Evolutionary conservation across 2,113 vertebrate genomes (phyloP).

Genomic region (Ceyx cyanopectus): DNA sequence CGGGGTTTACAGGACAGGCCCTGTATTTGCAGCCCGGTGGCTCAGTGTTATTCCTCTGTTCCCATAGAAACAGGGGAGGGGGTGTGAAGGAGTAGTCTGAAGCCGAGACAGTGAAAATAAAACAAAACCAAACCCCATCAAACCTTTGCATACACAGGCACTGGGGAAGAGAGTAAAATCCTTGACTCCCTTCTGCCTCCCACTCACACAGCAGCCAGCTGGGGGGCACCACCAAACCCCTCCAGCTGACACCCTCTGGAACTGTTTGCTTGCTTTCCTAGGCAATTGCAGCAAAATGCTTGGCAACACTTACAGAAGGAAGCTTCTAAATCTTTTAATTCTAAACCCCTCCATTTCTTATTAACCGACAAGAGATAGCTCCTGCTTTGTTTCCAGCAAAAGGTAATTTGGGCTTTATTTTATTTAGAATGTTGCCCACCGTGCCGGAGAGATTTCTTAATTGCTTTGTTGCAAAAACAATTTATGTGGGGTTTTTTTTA

Average conservation of each 20-base stretch:
- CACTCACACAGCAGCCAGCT: neutral
- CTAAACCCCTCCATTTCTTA: conserved; percentile 54
- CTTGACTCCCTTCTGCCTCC: neutral
- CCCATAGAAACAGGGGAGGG: conserved; percentile 9
- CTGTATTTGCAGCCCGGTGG: neutral
- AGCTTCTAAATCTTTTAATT: conserved; percentile 62
- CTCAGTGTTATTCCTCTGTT: neutral
- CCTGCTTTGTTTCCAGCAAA: conserved; percentile 67
- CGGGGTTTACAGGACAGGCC: neutral
- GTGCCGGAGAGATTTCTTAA: conserved; percentile 66
- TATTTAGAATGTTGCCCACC: conserved; percentile 65
- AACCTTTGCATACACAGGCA: neutral
- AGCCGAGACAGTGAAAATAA: conserved; percentile 25
- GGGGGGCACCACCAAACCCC: neutral
- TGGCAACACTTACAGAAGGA: conserved; percentile 54
- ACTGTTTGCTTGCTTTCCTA: conserved; percentile 24
- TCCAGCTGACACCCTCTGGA: conserved; percentile 24
- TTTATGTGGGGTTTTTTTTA: conserved; percentile 63
- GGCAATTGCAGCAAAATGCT: conserved; percentile 33
- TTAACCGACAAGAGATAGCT: conserved; percentile 71
- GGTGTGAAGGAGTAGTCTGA: neutral
- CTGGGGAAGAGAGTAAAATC: neutral
- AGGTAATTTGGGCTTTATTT: conserved; percentile 68
- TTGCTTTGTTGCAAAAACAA: conserved; percentile 74
- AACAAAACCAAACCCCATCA: neutral